Conservation (phyloP, 2,888 invertebrate genomes). For the Leptura quadrifasciata region DNA sequence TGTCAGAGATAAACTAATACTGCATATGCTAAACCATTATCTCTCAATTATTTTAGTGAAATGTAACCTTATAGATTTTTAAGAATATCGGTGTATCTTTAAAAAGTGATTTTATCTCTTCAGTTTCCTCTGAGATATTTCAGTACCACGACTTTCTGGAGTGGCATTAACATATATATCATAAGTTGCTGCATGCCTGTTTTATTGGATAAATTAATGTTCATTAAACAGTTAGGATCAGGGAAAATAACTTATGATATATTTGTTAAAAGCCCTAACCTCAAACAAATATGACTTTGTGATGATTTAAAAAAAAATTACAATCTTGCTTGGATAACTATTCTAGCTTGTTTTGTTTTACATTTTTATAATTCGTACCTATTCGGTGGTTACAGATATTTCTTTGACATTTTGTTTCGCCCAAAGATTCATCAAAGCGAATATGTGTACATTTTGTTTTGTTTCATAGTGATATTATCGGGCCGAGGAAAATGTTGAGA, state of each 20-base stretch:
- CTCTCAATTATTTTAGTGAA: not conserved
- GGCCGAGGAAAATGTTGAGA: not conserved
- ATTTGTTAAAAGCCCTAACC: not conserved
- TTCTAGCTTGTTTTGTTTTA: not conserved
- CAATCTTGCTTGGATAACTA: not conserved
- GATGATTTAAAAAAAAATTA: too few species aligned
- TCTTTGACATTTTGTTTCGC: not conserved
- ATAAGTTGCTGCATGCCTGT: not conserved
- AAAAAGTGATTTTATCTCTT: not conserved
- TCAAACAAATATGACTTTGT: not conserved
- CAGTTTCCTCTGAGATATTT: not conserved
- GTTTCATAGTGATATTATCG: not conserved
- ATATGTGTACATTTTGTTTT: not conserved
- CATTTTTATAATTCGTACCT: not conserved
- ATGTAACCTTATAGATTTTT: not conserved
- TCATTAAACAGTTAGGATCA: too few species aligned
- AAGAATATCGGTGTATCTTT: not conserved
- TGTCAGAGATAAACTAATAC: not conserved
- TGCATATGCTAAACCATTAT: not conserved
- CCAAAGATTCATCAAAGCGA: not conserved
- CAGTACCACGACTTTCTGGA: not conserved
- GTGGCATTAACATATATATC: not conserved
- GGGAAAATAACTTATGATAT: not conserved
- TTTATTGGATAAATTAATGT: too few species aligned
- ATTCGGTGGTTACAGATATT: not conserved